These are phyloP conservation scores for Spea multiplicata DNA, from an alignment of 2,113 vertebrate species.

Conservation along the genomic window DNA sequence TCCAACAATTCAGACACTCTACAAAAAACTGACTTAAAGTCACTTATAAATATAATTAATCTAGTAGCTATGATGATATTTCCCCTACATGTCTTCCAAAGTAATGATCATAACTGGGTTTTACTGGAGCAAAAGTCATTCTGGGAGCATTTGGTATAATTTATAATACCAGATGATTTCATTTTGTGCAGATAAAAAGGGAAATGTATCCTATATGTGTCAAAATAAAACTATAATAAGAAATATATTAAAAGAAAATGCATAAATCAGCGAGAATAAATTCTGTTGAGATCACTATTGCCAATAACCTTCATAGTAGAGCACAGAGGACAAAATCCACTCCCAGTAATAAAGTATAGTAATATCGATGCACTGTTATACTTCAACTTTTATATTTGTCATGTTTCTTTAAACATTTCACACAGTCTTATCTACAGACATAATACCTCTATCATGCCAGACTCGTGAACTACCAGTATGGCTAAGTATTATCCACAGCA, in stretches of 20 bases:
- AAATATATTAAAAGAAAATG: slow-evolving; percentile 41
- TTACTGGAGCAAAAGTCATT: slow-evolving; percentile 32
- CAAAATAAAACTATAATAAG: slow-evolving; percentile 32
- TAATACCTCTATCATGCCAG: too few species aligned
- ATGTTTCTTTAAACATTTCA: too few species aligned
- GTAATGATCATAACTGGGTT: slow-evolving; percentile 29
- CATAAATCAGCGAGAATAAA: slow-evolving; percentile 35
- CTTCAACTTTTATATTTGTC: not conserved
- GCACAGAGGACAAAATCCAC: slow-evolving; percentile 13
- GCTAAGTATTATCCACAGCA: too few species aligned
- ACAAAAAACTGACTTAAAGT: slow-evolving; percentile 9
- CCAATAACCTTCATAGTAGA: slow-evolving; percentile 22
- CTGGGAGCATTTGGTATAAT: slow-evolving; percentile 26
- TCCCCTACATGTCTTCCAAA: slow-evolving; percentile 18
- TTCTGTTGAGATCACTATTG: slow-evolving; percentile 11
- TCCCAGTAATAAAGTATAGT: not conserved
- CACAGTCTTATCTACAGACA: too few species aligned
- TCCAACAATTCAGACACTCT: not conserved
- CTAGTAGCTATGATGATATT: slow-evolving; percentile 38
- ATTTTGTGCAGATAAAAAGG: slow-evolving; percentile 36
- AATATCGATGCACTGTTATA: not conserved
- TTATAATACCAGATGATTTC: slow-evolving; percentile 35
- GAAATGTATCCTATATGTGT: slow-evolving; percentile 32
- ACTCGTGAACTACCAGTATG: too few species aligned
- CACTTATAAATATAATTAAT: slow-evolving; percentile 32